Evolutionary conservation across 2,797 vertebrate genomes (phyloP).

Genomic region (Erpetoichthys calabaricus): DNA sequence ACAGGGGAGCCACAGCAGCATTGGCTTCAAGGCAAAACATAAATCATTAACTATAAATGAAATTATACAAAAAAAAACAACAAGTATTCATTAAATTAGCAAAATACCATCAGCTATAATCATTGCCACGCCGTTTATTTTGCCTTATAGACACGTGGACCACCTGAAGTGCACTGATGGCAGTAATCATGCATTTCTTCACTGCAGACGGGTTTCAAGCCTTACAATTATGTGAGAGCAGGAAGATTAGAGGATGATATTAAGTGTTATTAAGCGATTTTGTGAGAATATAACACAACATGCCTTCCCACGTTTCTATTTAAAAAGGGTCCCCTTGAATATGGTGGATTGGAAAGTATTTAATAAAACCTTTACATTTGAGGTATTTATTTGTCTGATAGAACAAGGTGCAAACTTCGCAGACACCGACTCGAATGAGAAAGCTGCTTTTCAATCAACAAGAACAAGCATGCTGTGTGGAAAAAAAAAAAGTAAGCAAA

Average conservation of each 20-base stretch:
- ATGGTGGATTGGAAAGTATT: conserved; percentile 17
- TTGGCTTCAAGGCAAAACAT: too few species aligned
- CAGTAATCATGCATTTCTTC: conserved; percentile 32
- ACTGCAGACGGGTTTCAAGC: conserved; percentile 29
- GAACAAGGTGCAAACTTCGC: conserved; percentile 17
- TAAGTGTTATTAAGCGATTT: conserved; percentile 48
- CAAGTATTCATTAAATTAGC: too few species aligned
- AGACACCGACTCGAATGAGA: conserved; percentile 15
- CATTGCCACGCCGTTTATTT: conserved; percentile 24
- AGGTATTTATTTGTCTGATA: conserved; percentile 27
- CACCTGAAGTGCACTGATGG: conserved; percentile 33
- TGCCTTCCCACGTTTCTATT: conserved; percentile 17
- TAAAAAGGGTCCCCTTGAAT: conserved; percentile 16
- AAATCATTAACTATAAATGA: too few species aligned
- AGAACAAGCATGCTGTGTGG: conserved; percentile 15
- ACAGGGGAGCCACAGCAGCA: too few species aligned
- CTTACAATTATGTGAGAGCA: conserved; percentile 39
- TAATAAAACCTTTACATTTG: conserved; percentile 21
- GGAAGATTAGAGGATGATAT: conserved; percentile 38
- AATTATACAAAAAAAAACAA: too few species aligned
- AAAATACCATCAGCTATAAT: conserved; percentile 28
- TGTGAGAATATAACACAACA: conserved; percentile 15
- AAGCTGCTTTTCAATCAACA: conserved; percentile 11
- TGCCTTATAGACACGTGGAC: conserved; percentile 31
- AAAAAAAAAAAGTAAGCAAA: conserved; percentile 8